These are phyloP conservation scores for Drosophila sechellia DNA, from an alignment of 1,140 invertebrate genomes.

Conservation along the genomic window DNA sequence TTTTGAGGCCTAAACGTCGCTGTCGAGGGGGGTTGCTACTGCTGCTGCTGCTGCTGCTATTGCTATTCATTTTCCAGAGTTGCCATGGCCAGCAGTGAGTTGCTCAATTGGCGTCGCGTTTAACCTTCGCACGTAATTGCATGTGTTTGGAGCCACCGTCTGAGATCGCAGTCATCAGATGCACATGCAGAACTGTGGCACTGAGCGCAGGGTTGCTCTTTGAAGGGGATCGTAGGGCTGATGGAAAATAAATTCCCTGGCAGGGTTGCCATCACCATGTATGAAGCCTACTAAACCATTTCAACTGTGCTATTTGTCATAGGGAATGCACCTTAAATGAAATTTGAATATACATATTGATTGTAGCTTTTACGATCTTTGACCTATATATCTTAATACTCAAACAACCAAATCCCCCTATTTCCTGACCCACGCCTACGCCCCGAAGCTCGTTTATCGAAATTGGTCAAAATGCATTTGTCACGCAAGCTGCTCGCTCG, in stretches of 20 bases:
- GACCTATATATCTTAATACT: background rate
- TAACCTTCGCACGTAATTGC: conserved; percentile 71
- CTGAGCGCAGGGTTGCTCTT: background rate
- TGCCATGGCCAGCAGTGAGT: conserved; percentile 38
- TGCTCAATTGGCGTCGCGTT: conserved; percentile 32
- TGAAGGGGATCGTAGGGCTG: background rate
- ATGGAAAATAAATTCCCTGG: background rate
- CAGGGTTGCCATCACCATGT: background rate
- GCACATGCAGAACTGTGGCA: conserved; percentile 27
- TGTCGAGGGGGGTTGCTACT: conserved; percentile 6
- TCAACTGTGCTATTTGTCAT: too few species aligned
- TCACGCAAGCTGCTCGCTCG: conserved; percentile 24
- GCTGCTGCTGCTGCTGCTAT: background rate
- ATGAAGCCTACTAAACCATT: background rate
- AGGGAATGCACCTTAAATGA: too few species aligned
- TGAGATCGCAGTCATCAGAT: conserved; percentile 29
- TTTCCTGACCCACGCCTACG: conserved; percentile 3
- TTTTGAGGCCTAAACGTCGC: conserved; percentile 29
- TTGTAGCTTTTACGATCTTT: too few species aligned
- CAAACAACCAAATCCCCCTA: background rate
- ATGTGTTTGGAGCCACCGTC: conserved; percentile 38
- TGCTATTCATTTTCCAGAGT: conserved; percentile 40
- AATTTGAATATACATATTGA: too few species aligned
- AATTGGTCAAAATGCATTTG: conserved; percentile 44
- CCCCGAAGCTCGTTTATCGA: background rate